Evolutionary conservation across 2,888 invertebrate genomes (phyloP), one percentile per base, ranked within the genome.

Genomic region (Lasiommata megera): DNA sequence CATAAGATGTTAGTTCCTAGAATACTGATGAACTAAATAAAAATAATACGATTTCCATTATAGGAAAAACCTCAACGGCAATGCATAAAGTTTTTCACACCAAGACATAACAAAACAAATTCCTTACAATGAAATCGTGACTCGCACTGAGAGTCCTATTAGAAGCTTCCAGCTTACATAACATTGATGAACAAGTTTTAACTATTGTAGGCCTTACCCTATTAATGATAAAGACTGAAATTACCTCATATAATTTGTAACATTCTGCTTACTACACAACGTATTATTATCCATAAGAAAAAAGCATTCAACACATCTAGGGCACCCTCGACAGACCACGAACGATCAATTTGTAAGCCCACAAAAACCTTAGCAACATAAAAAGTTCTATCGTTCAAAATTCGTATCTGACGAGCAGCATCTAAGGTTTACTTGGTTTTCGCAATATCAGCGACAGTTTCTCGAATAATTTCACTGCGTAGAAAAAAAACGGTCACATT

Each of bases 101-200:
- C 37, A 48, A 44, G 11, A 36, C 44, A 18, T 52, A 51, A 65
- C 61, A 59, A 58, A 63, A 57, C 54, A 54, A 56, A 64, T 57
- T 60, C 52, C 41, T n/a, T 50, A 53, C 62, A 66, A 65, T 62
- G 56, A 47, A 60, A 56, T 69, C 72, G 70, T 70, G 70, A 71
- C 70, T 66, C 34, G 51, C 54, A 63, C 63, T 56, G 56, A 55
- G 62, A 61, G 53, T 55, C 59, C 60, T 67, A 65, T 67, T 65
- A 65, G 61, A 12, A 31, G 68, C 60, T 66, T 62, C 67, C 64
- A 65, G 61, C 60, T 72, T 70, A 67, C 67, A 63, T 67, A 71
- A 72, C 67, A 64, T 67, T 63, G 57, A 57, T 56, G 36, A 60
- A 56, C 56, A 43, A 44, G 37, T 47, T 29, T 40, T 34, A 29